Evolutionary conservation across 2,797 vertebrate species (phyloP).

Genomic region (Schizopygopsis malacanthus): DNA sequence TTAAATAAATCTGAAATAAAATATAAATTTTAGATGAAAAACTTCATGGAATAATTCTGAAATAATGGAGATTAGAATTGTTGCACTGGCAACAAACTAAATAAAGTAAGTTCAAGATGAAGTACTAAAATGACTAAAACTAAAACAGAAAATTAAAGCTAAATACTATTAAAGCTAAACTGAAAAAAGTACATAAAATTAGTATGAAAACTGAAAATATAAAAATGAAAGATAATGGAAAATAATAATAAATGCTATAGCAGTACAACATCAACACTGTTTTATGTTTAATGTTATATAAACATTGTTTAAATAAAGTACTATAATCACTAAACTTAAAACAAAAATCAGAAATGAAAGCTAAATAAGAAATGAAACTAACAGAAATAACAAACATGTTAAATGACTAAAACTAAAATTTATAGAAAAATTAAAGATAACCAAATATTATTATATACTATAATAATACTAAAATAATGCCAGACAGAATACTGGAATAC

Average conservation of each 20-base stretch:
- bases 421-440: not conserved
- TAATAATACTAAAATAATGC: not conserved
- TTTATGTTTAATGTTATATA: not conserved
- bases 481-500: not conserved
- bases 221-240: not conserved
- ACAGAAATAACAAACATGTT: not conserved
- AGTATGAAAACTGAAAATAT: not conserved
- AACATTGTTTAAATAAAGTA: not conserved
- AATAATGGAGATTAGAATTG: not conserved
- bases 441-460: too few relatives aligned
- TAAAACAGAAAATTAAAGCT: not conserved
- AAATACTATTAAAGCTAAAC: not conserved
- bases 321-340: not conserved
- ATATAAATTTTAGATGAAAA: not conserved
- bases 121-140: not conserved
- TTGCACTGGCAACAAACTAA: not conserved
- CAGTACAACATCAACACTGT: not conserved
- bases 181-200: not conserved
- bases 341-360: not conserved
- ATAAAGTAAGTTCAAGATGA: not conserved
- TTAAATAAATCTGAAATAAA: not conserved
- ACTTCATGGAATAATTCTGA: not conserved
- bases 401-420: not conserved
- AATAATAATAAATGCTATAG: not conserved
- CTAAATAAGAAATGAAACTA: not conserved